Evolutionary conservation across 1,140 invertebrate species (phyloP), one percentile per base, ranked within the genome.

Genomic region (Grapholita molesta): DNA sequence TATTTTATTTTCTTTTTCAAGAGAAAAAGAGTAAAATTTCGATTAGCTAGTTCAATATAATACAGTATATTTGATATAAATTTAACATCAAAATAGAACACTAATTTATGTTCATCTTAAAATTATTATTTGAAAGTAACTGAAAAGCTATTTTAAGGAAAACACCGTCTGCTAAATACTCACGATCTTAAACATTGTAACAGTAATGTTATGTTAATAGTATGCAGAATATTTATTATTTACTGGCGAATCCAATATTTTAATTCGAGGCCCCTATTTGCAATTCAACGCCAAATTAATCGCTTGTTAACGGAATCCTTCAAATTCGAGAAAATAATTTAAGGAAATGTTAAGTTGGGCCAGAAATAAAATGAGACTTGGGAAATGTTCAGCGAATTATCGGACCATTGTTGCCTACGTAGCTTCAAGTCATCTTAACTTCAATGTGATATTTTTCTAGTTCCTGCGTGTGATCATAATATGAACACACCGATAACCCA

Each of bases 221-320:
- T 61, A 28, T 28, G 55, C 55, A 61, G 55, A 61, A 61, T 61
- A 61, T 61, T 61, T 61, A 61, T 61, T 61, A 61, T 61, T 61
- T 61, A 61, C 24, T 28, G 55, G 55, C 55, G 55, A 61, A 61
- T 61, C 12, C 55, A 32, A 32, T 61, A 61, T 61, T 61, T 61
- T 30, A 61, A 61, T 61, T 15, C 24, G 25, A 25, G 55, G 24
- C 28, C 24, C 11, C 25, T 6, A 61, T 61, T 61, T 61, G 55
- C 55, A 61, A 61, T 61, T 61, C 55, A 61, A 28, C 25, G 55
- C 25, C 55, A 28, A 61, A 61, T 61, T 61, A 61, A 61, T 61
- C 55, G 55, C 55, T 61, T 61, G 55, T 61, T 61, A 61, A 25
- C 24, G 25, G 53, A 55, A 55, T 23, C 42, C 42, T 24, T 55